These are phyloP conservation scores for Melieria crassipennis DNA, from an alignment of 2,888 invertebrate genomes.

Conservation along the genomic window DNA sequence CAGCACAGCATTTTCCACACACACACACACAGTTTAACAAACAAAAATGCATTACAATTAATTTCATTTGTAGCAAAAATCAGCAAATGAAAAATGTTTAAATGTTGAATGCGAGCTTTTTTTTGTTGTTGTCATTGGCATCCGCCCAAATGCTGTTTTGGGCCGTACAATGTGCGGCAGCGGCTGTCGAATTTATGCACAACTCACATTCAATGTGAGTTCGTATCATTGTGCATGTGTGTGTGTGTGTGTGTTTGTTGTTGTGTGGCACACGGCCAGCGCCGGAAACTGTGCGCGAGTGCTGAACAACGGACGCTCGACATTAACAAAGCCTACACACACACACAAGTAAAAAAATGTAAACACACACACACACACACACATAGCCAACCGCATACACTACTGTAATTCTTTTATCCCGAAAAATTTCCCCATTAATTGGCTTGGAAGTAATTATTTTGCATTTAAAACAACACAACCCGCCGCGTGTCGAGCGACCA, in stretches of 20 bases:
- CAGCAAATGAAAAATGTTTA: constrained; percentile 16
- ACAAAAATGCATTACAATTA: constrained; percentile 20
- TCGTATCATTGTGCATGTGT: neutral
- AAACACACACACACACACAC: constrained; percentile 6
- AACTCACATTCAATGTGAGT: constrained; percentile 34
- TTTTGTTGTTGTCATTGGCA: constrained; percentile 34
- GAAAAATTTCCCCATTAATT: constrained; percentile 45
- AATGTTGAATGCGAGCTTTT: no score
- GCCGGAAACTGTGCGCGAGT: neutral
- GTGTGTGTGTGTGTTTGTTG: neutral
- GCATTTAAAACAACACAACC: constrained; percentile 30
- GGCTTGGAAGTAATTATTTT: constrained; percentile 56
- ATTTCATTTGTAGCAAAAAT: constrained; percentile 29
- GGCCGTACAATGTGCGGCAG: constrained; percentile 45
- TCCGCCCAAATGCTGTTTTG: constrained; percentile 32
- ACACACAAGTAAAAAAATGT: neutral
- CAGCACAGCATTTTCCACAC: no score
- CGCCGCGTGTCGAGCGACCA: no score
- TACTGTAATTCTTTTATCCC: neutral
- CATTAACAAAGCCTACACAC: neutral
- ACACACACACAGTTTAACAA: no score
- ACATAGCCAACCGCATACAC: constrained; percentile 1
- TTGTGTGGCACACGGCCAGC: neutral
- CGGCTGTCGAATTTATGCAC: constrained; percentile 56
- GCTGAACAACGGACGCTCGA: neutral